A percentile compares a stretch with the other conserved stretches of the same genome.
phyloP scores from a whole-genome alignment of 2,113 vertebrate genomes.

The Ceratotherium simum region DNA sequence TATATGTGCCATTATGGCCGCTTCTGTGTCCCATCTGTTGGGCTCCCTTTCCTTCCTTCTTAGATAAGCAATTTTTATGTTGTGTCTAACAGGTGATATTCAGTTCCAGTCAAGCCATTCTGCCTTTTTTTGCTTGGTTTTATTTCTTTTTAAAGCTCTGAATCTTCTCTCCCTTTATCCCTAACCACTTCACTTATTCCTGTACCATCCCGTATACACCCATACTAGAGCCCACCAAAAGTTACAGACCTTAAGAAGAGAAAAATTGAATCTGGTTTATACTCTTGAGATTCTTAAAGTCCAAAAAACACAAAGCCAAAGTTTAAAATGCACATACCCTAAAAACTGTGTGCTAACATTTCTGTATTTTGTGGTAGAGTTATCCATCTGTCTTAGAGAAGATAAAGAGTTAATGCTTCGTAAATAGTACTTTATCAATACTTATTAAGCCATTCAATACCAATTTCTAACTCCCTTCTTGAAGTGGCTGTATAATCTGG shows the following conservation, averaged over 20 bases:
- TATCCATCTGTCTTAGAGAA: neutral
- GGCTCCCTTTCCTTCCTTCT: constrained; percentile 49
- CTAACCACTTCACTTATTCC: neutral
- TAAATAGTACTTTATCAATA: neutral
- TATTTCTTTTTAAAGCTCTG: neutral
- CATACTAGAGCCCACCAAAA: neutral
- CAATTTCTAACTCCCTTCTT: constrained; percentile 1
- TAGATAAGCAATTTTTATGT: neutral
- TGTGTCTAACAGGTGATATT: neutral
- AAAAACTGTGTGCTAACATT: neutral
- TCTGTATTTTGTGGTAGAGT: neutral
- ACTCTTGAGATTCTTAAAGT: neutral
- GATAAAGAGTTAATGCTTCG: neutral
- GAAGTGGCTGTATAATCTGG: neutral
- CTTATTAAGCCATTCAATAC: neutral
- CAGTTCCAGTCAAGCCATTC: neutral
- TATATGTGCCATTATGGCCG: neutral
- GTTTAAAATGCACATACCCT: neutral
- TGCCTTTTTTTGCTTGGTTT: neutral
- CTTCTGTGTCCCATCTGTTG: constrained; percentile 26
- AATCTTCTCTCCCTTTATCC: neutral
- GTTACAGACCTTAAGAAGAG: neutral
- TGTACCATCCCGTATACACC: neutral
- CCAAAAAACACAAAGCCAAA: neutral
- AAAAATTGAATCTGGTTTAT: neutral